Percentiles rank a stretch among this genome's conserved stretches.
Conservation (phyloP, 35 echinoderm and acorn worm species). For the Stichopus chloronotus region DNA sequence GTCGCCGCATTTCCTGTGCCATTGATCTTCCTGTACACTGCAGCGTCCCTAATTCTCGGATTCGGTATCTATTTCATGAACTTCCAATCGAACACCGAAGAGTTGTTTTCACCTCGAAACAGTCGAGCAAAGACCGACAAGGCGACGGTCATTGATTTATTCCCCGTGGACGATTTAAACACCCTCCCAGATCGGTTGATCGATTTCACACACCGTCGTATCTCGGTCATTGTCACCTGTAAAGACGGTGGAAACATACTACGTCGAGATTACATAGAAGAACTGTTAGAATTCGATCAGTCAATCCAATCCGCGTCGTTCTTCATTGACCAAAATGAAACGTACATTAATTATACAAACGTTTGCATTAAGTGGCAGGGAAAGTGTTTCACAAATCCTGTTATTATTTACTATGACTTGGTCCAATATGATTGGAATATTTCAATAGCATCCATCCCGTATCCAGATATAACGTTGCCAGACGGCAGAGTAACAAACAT, state of each 20-base stretch:
- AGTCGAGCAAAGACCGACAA: conserved; percentile 62
- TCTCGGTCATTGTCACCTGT: conserved; percentile 47
- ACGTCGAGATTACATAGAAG: conserved; percentile 54
- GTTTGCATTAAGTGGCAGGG: conserved; percentile 55
- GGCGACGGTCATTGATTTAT: conserved; percentile 35
- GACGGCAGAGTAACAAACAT: conserved; percentile 5
- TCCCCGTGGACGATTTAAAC: conserved; percentile 64
- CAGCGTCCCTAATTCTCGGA: conserved; percentile 49
- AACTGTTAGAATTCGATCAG: conserved; percentile 63
- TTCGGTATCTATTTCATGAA: conserved; percentile 68
- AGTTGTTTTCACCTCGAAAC: conserved; percentile 76
- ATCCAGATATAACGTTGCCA: conserved; percentile 48
- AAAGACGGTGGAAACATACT: conserved; percentile 71
- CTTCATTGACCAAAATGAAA: background rate
- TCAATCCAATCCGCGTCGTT: conserved; percentile 12
- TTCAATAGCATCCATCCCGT: conserved; percentile 2
- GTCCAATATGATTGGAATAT: conserved; percentile 23
- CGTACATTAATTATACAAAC: background rate
- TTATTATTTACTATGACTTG: conserved; percentile 28
- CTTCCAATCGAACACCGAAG: conserved; percentile 55
- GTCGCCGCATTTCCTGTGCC: conserved; percentile 53
- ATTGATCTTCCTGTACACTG: conserved; percentile 38
- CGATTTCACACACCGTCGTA: conserved; percentile 33
- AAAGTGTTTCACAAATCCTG: conserved; percentile 66
- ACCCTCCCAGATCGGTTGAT: conserved; percentile 50